Evolutionary conservation across 1,140 invertebrate genomes (phyloP).

Genomic region (Matsumurasca onukii): DNA sequence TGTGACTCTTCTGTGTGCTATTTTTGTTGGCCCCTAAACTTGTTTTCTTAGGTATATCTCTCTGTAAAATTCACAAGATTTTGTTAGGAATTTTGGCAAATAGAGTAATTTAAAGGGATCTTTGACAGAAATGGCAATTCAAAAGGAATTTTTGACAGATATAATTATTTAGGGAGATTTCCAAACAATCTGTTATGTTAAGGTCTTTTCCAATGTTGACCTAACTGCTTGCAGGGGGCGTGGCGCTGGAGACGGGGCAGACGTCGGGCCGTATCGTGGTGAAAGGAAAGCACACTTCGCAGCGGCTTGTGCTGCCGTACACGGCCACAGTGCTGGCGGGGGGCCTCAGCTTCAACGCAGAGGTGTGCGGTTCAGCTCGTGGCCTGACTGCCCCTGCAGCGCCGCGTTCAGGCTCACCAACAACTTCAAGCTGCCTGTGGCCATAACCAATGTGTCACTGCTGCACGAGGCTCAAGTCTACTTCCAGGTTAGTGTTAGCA

Average conservation of each 20-base stretch:
- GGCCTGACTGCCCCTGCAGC: conserved; percentile 50
- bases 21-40: no score
- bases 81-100: no score
- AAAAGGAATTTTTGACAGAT: no score
- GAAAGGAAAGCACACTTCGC: conserved; percentile 60
- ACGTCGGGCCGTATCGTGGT: conserved; percentile 67
- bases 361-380: conserved; percentile 56
- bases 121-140: no score
- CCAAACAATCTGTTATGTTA: no score
- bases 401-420: conserved; percentile 66
- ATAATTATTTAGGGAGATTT: no score
- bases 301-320: conserved; percentile 62
- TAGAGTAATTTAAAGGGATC: no score
- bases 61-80: no score
- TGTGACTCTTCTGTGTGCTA: no score
- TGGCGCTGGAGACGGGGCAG: conserved; percentile 55
- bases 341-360: conserved; percentile 55
- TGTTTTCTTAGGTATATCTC: no score
- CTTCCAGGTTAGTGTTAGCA: conserved; percentile 58
- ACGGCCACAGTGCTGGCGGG: conserved; percentile 56
- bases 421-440: conserved; percentile 67
- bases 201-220: no score
- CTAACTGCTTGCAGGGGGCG: conserved; percentile 57
- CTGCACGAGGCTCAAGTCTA: conserved; percentile 57
- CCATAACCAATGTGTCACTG: conserved; percentile 69